phyloP scores from a whole-genome alignment of 1,140 invertebrate species.

The Psix sp. region DNA sequence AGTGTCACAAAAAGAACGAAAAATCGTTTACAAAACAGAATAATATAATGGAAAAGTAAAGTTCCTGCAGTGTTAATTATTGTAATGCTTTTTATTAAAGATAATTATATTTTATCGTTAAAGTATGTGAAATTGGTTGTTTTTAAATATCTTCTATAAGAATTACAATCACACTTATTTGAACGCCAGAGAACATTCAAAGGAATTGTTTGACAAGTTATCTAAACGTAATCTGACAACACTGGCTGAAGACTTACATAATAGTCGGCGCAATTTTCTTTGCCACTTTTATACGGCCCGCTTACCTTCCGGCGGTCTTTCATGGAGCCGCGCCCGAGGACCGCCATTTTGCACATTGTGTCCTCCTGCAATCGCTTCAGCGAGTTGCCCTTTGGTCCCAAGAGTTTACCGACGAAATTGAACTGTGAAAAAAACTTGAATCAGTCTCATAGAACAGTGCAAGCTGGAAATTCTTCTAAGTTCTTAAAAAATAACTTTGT shows the following conservation, averaged over 20 bases:
- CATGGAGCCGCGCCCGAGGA: constrained; percentile 95
- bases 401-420: constrained; percentile 95
- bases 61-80: too few relatives aligned
- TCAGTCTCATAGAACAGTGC: constrained; percentile 63
- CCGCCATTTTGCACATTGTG: constrained; percentile 96
- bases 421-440: constrained; percentile 79
- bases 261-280: constrained; percentile 52
- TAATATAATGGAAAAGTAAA: too few relatives aligned
- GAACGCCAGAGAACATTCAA: too few relatives aligned
- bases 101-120: constrained; percentile 13
- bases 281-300: constrained; percentile 42
- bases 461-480: too few relatives aligned
- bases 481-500: too few relatives aligned
- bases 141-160: too few relatives aligned
- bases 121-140: not conserved
- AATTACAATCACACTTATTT: too few relatives aligned
- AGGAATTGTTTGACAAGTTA: constrained; percentile 44
- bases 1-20: too few relatives aligned
- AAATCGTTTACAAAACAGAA: too few relatives aligned
- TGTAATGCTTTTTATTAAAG: too few relatives aligned
- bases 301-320: constrained; percentile 91
- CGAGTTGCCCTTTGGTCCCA: constrained; percentile 95
- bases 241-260: constrained; percentile 34
- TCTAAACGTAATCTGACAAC: constrained; percentile 36
- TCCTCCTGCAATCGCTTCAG: constrained; percentile 94